Evolutionary conservation across 2,797 vertebrate genomes (phyloP).

Genomic region (Leptoclinus maculatus): DNA sequence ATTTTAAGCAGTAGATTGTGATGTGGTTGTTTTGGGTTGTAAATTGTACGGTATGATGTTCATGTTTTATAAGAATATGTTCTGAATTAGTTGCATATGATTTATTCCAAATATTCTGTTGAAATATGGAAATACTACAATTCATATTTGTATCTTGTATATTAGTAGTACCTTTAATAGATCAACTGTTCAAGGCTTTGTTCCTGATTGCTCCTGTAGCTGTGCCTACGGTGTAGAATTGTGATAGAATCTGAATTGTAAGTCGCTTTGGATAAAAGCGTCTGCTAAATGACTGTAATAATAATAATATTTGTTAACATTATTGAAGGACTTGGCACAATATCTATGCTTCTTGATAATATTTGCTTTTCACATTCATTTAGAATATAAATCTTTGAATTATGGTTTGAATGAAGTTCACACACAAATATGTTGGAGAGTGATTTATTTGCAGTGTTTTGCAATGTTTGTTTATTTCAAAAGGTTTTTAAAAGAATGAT

Average conservation of each 20-base stretch:
- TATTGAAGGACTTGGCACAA: neutral
- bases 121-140: neutral
- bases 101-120: neutral
- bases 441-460: conserved; percentile 29
- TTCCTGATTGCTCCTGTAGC: too few relatives aligned
- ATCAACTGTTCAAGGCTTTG: conserved; percentile 3
- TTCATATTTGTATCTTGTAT: neutral
- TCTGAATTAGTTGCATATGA: neutral
- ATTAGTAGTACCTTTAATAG: neutral
- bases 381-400: conserved; percentile 33
- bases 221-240: too few relatives aligned
- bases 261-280: too few relatives aligned
- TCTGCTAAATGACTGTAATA: too few relatives aligned
- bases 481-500: neutral
- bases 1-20: neutral
- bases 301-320: too few relatives aligned
- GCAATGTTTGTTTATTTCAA: conserved; percentile 19
- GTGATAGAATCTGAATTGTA: too few relatives aligned
- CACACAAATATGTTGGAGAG: conserved; percentile 12
- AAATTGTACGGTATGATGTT: too few relatives aligned
- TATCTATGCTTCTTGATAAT: conserved; percentile 20
- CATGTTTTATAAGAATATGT: neutral
- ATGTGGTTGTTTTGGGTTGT: neutral
- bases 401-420: conserved; percentile 33
- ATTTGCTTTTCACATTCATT: conserved; percentile 33